phyloP scores from a whole-genome alignment of 2,113 vertebrate genomes.

The Tautogolabrus adspersus region DNA sequence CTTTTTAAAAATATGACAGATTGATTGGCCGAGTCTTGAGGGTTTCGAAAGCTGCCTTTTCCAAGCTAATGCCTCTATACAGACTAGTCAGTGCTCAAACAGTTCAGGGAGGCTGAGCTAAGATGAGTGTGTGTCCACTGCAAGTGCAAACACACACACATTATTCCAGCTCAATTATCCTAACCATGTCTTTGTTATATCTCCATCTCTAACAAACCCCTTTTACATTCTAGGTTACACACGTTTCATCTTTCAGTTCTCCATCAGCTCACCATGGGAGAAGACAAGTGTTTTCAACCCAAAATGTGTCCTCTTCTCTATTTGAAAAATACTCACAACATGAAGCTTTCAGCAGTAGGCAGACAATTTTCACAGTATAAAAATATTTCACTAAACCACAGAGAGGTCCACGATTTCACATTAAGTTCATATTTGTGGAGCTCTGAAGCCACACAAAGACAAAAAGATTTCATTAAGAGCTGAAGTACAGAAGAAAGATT shows the following conservation, averaged over 20 bases:
- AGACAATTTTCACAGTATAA: conserved; percentile 73
- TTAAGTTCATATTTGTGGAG: conserved; percentile 51
- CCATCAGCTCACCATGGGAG: conserved; percentile 12
- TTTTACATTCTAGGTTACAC: conserved; percentile 30
- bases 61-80: background rate
- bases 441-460: conserved; percentile 43
- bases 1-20: background rate
- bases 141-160: background rate
- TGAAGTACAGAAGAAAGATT: conserved; percentile 33
- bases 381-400: conserved; percentile 60
- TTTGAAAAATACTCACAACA: conserved; percentile 6
- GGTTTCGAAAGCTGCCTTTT: conserved; percentile 24
- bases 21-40: background rate
- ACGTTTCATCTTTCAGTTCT: background rate
- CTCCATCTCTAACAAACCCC: conserved; percentile 6
- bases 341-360: conserved; percentile 42
- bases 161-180: conserved; percentile 24
- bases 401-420: conserved; percentile 65
- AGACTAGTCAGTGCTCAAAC: conserved; percentile 4
- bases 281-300: conserved; percentile 20
- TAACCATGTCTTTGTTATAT: background rate
- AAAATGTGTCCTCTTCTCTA: background rate
- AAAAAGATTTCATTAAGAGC: conserved; percentile 35
- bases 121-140: conserved; percentile 1
- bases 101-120: background rate